Evolutionary conservation across 2,888 invertebrate species (phyloP).

Genomic region (Anthoptus insignis): DNA sequence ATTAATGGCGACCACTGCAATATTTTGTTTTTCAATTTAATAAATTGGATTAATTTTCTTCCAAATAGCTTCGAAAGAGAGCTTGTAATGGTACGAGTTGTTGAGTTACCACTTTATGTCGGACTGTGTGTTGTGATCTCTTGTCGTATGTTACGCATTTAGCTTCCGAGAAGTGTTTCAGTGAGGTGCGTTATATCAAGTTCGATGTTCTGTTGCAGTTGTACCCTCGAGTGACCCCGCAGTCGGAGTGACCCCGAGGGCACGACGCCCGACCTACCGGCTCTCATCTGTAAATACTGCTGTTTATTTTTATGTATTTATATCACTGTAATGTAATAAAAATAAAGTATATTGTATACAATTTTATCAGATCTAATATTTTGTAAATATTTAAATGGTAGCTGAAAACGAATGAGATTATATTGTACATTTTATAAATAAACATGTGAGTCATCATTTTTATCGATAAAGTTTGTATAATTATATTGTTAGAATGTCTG

Average conservation of each 20-base stretch:
- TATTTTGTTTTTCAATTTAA: too few relatives aligned
- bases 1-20: too few relatives aligned
- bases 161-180: too few relatives aligned
- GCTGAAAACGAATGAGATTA: constrained; percentile 85
- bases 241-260: constrained; percentile 70
- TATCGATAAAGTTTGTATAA: constrained; percentile 82
- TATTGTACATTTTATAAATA: constrained; percentile 87
- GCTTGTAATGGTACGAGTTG: too few relatives aligned
- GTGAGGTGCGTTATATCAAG: too few relatives aligned
- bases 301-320: constrained; percentile 85
- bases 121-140: too few relatives aligned
- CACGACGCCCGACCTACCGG: neutral
- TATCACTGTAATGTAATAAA: constrained; percentile 82
- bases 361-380: constrained; percentile 85
- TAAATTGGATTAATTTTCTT: too few relatives aligned
- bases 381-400: constrained; percentile 83
- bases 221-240: constrained; percentile 88
- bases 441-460: constrained; percentile 76
- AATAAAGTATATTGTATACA: constrained; percentile 82
- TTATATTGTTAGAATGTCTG: constrained; percentile 78
- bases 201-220: constrained; percentile 82
- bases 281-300: constrained; percentile 75
- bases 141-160: too few relatives aligned
- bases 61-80: too few relatives aligned
- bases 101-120: too few relatives aligned